phyloP scores from a whole-genome alignment of 2,797 vertebrate genomes.

The Macropodus opercularis region DNA sequence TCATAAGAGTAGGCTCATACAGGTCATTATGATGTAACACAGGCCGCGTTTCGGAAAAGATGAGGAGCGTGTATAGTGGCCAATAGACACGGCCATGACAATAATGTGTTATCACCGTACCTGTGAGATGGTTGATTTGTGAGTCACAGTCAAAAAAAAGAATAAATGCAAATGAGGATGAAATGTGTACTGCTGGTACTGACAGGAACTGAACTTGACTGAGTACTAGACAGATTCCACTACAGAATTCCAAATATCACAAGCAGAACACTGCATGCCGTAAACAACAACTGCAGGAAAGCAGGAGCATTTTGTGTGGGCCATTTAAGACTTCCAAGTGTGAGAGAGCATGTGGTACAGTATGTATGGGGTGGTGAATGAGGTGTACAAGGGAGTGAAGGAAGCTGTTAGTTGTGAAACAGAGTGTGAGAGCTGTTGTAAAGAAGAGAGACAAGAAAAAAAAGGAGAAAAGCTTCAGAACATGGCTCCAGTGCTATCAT shows the following conservation, averaged over 20 bases:
- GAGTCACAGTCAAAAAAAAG: background rate
- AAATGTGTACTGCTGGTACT: background rate
- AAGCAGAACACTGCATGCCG: background rate
- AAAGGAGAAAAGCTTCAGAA: slow-evolving; percentile 46
- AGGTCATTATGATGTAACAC: too few species aligned
- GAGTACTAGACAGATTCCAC: background rate
- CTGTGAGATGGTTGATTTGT: background rate
- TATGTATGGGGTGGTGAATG: slow-evolving; percentile 42
- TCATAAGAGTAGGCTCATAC: too few species aligned
- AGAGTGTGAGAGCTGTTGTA: slow-evolving; percentile 52
- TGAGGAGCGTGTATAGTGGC: too few species aligned
- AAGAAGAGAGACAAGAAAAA: slow-evolving; percentile 45
- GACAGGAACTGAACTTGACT: background rate
- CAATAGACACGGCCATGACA: too few species aligned
- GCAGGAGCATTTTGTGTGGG: background rate
- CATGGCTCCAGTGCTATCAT: background rate
- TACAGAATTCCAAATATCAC: background rate
- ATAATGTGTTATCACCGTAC: too few species aligned
- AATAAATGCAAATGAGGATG: background rate
- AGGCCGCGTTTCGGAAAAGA: too few species aligned
- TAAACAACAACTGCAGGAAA: background rate
- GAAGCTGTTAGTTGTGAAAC: slow-evolving; percentile 57
- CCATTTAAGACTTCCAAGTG: slow-evolving; percentile 7
- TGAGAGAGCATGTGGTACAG: slow-evolving; percentile 44
- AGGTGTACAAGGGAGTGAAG: slow-evolving; percentile 42